phyloP scores from a whole-genome alignment of 2,888 invertebrate species.

The Lathronympha strigana region DNA sequence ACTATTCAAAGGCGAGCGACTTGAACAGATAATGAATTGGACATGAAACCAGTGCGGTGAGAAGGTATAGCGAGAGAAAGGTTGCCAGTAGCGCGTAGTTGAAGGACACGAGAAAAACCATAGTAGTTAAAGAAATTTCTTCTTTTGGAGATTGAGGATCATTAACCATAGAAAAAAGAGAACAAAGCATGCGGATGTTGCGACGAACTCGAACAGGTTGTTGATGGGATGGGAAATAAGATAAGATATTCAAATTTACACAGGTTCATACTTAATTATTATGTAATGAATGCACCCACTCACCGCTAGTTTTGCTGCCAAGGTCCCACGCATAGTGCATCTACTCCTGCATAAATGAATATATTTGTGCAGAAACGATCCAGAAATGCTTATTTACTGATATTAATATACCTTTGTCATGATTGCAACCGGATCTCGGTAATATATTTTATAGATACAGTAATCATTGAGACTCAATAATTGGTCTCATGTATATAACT shows the following conservation, averaged over 20 bases:
- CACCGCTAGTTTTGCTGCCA: neutral
- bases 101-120: too few relatives aligned
- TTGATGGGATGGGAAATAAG: too few relatives aligned
- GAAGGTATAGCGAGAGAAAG: too few relatives aligned
- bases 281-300: neutral
- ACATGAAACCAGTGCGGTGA: too few relatives aligned
- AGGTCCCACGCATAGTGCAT: neutral
- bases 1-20: too few relatives aligned
- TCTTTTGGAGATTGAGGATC: too few relatives aligned
- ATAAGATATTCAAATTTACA: neutral
- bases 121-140: too few relatives aligned
- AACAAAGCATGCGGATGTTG: too few relatives aligned
- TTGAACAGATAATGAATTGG: too few relatives aligned
- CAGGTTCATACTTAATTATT: neutral
- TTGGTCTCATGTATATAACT: neutral
- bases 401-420: neutral
- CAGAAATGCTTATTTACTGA: constrained; percentile 17
- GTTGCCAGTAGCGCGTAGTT: too few relatives aligned
- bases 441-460: neutral
- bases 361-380: neutral
- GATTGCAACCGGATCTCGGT: constrained; percentile 1
- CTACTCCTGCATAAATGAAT: neutral
- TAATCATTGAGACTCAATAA: neutral
- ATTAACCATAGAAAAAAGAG: too few relatives aligned
- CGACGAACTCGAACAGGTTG: too few relatives aligned